Evolutionary conservation across 2,888 invertebrate genomes (phyloP).

Genomic region (Tuberolachnus salignus): DNA sequence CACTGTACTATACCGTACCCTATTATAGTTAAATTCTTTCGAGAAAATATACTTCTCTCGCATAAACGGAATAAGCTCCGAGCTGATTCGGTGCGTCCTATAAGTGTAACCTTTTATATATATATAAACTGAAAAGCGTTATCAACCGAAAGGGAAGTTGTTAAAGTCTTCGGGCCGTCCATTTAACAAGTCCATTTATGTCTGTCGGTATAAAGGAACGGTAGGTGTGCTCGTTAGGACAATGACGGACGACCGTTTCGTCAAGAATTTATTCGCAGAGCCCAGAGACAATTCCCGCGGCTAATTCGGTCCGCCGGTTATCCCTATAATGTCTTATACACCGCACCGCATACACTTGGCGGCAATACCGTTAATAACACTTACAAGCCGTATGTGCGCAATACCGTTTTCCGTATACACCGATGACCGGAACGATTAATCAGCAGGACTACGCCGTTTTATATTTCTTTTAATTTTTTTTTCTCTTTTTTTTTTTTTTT

Average conservation of each 20-base stretch:
- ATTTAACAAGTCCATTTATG: constrained; percentile 46
- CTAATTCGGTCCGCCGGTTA: constrained; percentile 5
- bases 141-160: constrained; percentile 29
- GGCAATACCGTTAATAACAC: constrained; percentile 27
- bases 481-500: no score
- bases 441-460: no score
- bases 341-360: background rate
- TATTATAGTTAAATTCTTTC: no score
- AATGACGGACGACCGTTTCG: constrained; percentile 51
- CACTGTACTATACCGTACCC: no score
- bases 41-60: background rate
- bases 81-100: background rate
- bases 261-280: constrained; percentile 48
- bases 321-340: background rate
- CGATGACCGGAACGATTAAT: constrained; percentile 40
- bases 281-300: constrained; percentile 14
- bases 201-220: constrained; percentile 44
- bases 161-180: constrained; percentile 22
- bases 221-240: constrained; percentile 44
- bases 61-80: background rate
- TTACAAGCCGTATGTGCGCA: background rate
- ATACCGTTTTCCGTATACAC: background rate
- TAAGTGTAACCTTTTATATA: no score
- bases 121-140: background rate
- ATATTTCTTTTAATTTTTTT: no score